Evolutionary conservation across 2,797 vertebrate genomes (phyloP).

Genomic region (Leptoclinus maculatus): DNA sequence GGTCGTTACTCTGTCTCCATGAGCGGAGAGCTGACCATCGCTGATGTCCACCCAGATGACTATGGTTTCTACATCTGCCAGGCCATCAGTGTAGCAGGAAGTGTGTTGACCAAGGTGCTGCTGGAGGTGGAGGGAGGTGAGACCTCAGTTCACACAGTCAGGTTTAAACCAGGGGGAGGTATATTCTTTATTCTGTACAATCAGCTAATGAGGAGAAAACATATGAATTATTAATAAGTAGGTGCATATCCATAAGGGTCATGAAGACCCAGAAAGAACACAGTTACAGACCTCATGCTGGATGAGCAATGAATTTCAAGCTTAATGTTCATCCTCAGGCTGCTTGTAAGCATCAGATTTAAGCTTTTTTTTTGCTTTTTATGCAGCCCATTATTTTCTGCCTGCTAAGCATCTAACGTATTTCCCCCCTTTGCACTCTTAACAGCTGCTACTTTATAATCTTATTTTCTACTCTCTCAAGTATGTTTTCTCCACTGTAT

Average conservation of each 20-base stretch:
- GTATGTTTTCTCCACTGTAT: neutral
- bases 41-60: constrained; percentile 87
- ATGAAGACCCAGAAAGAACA: constrained; percentile 18
- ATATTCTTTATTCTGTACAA: constrained; percentile 34
- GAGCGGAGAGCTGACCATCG: constrained; percentile 90
- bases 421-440: constrained; percentile 32
- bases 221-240: constrained; percentile 61
- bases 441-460: constrained; percentile 24
- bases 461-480: constrained; percentile 2
- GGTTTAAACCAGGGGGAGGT: constrained; percentile 8
- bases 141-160: constrained; percentile 13
- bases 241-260: constrained; percentile 45
- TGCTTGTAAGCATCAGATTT: constrained; percentile 53
- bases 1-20: constrained; percentile 91
- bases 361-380: constrained; percentile 21
- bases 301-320: constrained; percentile 49
- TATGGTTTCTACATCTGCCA: constrained; percentile 96
- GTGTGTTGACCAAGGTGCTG: constrained; percentile 90
- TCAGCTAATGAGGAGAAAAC: constrained; percentile 58
- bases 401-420: constrained; percentile 44
- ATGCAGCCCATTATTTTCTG: constrained; percentile 52
- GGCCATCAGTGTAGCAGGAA: constrained; percentile 96
- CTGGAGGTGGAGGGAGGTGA: constrained; percentile 91
- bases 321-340: constrained; percentile 51
- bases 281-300: constrained; percentile 44